A percentile compares a stretch with the other conserved stretches of the same genome.
phyloP scores from a whole-genome alignment of 2,113 vertebrate species.

The Daboia siamensis region DNA sequence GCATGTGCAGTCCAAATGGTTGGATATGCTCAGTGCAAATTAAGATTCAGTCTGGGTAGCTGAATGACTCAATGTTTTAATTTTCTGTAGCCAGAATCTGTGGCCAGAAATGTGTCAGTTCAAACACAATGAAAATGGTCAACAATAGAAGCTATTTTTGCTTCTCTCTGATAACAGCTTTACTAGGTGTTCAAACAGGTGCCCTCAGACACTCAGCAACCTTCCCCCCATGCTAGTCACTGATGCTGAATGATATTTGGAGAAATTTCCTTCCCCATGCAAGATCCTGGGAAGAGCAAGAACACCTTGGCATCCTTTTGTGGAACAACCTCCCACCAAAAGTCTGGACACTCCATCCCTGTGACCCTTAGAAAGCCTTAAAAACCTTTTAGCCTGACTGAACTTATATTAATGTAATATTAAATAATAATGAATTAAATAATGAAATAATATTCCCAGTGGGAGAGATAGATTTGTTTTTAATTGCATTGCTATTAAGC shows the following conservation, averaged over 20 bases:
- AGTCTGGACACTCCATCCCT: not conserved
- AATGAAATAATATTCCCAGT: not conserved
- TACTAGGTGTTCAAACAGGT: not conserved
- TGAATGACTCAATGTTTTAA: not conserved
- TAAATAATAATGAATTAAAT: not conserved
- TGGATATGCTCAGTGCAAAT: not conserved
- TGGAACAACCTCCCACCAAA: not conserved
- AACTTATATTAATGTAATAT: not conserved
- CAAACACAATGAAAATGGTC: not conserved
- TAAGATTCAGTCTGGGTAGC: not conserved
- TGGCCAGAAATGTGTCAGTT: not conserved
- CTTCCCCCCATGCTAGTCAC: accelerated
- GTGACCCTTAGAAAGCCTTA: not conserved
- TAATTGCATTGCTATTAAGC: not conserved
- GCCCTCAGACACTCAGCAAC: accelerated
- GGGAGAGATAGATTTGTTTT: not conserved
- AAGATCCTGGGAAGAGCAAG: not conserved
- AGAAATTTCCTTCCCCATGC: not conserved
- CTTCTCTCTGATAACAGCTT: not conserved
- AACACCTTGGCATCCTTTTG: not conserved
- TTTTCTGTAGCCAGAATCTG: not conserved
- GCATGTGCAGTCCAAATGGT: not conserved
- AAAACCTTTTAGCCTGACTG: not conserved
- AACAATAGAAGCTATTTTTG: not conserved
- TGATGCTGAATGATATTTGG: not conserved